phyloP scores from a whole-genome alignment of 2,797 vertebrate species.

The Falco novaeseelandiae region DNA sequence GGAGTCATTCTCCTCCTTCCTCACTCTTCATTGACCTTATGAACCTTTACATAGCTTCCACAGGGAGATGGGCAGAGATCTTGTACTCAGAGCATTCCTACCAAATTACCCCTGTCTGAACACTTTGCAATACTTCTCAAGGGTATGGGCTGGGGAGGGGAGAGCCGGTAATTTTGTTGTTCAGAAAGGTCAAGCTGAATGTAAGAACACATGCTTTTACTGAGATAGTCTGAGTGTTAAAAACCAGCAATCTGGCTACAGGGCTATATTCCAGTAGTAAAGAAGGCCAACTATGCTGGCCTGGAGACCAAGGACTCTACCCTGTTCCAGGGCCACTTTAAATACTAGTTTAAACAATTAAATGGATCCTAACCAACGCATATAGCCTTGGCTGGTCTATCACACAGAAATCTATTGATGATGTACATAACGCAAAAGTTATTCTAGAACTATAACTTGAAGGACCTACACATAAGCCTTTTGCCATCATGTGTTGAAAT shows the following conservation, averaged over 20 bases:
- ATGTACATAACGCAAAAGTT: not conserved
- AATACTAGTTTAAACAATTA: not conserved
- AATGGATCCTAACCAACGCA: not conserved
- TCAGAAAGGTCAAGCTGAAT: not conserved
- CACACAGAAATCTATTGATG: not conserved
- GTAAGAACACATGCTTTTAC: not conserved
- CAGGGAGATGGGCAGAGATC: not conserved
- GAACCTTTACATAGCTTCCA: not conserved
- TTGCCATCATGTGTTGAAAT: not conserved
- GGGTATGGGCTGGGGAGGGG: accelerated
- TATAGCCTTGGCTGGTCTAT: not conserved
- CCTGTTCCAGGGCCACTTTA: not conserved
- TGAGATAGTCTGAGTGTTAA: not conserved
- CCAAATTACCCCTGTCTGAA: not conserved
- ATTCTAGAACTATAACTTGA: not conserved
- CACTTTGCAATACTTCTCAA: not conserved
- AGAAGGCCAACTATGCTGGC: not conserved
- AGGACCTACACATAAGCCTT: not conserved
- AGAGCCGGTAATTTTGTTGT: not conserved
- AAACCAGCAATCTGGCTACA: not conserved
- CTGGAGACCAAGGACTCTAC: not conserved
- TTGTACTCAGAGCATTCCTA: not conserved
- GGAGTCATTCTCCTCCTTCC: not conserved
- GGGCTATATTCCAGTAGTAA: not conserved
- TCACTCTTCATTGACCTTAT: not conserved